Evolutionary conservation across 2,888 invertebrate genomes (phyloP), one percentile per base, ranked within the genome.

Genomic region (Megastigmus dorsalis): DNA sequence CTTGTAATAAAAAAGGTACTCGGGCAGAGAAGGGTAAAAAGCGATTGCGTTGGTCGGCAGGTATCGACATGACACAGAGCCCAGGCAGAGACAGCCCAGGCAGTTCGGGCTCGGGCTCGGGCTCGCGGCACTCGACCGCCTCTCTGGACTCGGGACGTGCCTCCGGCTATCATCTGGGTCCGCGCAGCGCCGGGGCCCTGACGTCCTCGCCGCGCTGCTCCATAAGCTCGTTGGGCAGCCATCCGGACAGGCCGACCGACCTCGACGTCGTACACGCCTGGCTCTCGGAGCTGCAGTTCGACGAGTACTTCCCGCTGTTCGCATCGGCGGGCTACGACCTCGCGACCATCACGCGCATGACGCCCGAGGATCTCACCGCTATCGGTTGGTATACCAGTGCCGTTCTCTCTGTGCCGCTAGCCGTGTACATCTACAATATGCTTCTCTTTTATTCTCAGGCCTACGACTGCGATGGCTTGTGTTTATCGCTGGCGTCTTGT

Each of bases 311-410:
- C 79, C 93, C 95, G 57, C 91, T 97, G 73, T 99, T 99, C 89
- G 92, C 96, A 77, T 93, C 95, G 48, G 97, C 98, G 13, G 99
- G 99, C 41, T 99, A 99, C 88, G 99, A 99, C 90, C 93, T 99
- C 89, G 95, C 97, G 28, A 99, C 99, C 1, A 97, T 99, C 84
- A 96, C 98, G n/a, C 92, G 98, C 81, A 98, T 99, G 97, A 99
- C 99, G 13, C 99, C 99, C 0, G 98, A 99, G 89, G 97, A 95
- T 90, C 91, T 95, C 82, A 95, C 95, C 54, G 95, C 94, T 66
- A 94, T 95, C 84, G 95, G 95, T 87, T 52, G 60, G 77, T 30
- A 18, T 20, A 23, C 50, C 9, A 7, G 7, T 26, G 20, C 23
- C 3, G 50, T 10, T 26, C 23, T 10, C 26, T 50, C 1, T 23